Conservation (phyloP, 2,888 invertebrate species). For the Synergus umbraculus region DNA sequence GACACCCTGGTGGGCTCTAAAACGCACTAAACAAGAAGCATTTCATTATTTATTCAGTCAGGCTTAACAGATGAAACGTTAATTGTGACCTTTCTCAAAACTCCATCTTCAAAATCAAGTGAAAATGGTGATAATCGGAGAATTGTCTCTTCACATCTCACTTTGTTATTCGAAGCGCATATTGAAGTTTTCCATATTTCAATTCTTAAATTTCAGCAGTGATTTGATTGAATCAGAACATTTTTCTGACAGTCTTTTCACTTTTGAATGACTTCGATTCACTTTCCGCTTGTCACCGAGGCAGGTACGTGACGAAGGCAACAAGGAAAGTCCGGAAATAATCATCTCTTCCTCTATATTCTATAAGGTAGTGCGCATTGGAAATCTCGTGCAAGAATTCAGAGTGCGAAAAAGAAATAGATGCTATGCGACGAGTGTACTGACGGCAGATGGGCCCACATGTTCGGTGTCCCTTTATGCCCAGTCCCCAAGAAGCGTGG, state of each 20-base stretch:
- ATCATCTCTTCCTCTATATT: constrained; percentile 9
- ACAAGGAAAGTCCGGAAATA: constrained; percentile 3
- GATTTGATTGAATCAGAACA: constrained; percentile 17
- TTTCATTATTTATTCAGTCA: background rate
- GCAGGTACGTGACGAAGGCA: constrained; percentile 2
- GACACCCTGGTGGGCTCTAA: constrained; percentile 3
- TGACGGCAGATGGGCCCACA: constrained; percentile 46
- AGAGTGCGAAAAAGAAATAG: constrained; percentile 47
- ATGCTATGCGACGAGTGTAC: constrained; percentile 44
- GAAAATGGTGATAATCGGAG: background rate
- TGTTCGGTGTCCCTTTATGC: constrained; percentile 46
- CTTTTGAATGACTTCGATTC: background rate
- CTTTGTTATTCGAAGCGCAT: background rate
- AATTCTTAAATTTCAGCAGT: background rate
- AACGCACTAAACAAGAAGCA: background rate
- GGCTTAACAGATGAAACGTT: background rate
- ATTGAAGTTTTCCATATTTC: background rate
- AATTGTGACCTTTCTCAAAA: background rate
- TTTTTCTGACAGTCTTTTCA: constrained; percentile 1
- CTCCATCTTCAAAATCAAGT: background rate
- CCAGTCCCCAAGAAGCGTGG: constrained; percentile 50
- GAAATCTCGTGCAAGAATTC: constrained; percentile 42
- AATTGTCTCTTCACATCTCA: background rate
- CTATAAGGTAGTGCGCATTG: constrained; percentile 9
- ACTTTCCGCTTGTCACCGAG: constrained; percentile 4